These are phyloP conservation scores for Plutella xylostella DNA, from an alignment of 2,888 invertebrate genomes.

Conservation along the genomic window DNA sequence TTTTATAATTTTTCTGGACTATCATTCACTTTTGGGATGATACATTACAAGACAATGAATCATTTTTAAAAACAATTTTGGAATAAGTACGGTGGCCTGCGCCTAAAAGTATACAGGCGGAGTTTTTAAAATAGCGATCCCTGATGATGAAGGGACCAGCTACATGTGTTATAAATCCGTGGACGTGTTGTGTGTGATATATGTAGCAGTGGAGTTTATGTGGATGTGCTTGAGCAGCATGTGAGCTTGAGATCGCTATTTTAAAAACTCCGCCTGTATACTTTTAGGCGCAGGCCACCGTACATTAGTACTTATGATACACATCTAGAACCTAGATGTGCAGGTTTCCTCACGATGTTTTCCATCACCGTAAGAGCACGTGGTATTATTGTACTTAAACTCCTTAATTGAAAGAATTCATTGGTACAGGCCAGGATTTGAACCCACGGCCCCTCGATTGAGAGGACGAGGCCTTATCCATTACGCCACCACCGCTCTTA, in stretches of 20 bases:
- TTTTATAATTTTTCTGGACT: slow-evolving; percentile 9
- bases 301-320: too few relatives aligned
- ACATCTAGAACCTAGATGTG: slow-evolving; percentile 14
- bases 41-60: slow-evolving; percentile 9
- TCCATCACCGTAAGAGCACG: slow-evolving; percentile 12
- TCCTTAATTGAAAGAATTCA: slow-evolving; percentile 12
- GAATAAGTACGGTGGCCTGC: too few relatives aligned
- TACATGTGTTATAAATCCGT: not conserved
- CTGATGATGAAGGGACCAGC: slow-evolving; percentile 3
- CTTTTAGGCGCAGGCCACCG: too few relatives aligned
- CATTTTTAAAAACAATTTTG: slow-evolving; percentile 8
- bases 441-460: too few relatives aligned
- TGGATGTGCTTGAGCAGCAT: not conserved
- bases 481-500: slow-evolving; percentile 13
- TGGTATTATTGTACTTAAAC: slow-evolving; percentile 8
- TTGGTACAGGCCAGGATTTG: slow-evolving; percentile 16
- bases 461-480: too few relatives aligned
- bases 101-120: slow-evolving; percentile 5
- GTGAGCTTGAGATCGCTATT: not conserved
- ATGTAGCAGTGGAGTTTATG: not conserved
- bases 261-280: too few relatives aligned
- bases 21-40: slow-evolving; percentile 8
- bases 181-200: too few relatives aligned
- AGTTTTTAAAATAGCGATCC: slow-evolving; percentile 7
- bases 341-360: too few relatives aligned